phyloP scores from a whole-genome alignment of 2,888 invertebrate species.

The Leptothorax acervorum region DNA sequence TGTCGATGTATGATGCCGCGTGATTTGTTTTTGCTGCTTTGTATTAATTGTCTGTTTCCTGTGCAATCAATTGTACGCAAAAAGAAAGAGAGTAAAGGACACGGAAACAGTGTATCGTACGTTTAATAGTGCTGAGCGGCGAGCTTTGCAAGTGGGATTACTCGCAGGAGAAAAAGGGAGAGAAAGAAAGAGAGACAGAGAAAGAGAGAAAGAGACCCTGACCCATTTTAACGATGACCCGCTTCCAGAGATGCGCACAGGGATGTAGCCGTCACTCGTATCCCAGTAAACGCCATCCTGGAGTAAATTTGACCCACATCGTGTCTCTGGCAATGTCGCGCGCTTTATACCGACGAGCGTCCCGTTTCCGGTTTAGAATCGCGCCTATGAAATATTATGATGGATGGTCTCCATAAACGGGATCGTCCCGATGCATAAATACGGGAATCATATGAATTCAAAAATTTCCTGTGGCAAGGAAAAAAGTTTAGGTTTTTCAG shows the following conservation, averaged over 20 bases:
- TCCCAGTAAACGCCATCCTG: slow-evolving; percentile 74
- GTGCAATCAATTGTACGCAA: not conserved
- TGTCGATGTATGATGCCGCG: not conserved
- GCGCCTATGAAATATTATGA: not conserved
- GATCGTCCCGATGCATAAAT: not conserved
- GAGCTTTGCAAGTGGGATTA: slow-evolving; percentile 62
- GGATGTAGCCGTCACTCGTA: slow-evolving; percentile 61
- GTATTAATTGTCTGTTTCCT: not conserved
- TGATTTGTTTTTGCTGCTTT: not conserved
- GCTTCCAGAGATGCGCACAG: slow-evolving; percentile 70
- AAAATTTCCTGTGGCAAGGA: not conserved
- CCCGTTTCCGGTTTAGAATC: slow-evolving; percentile 2
- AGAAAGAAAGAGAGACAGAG: not conserved
- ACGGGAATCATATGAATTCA: not conserved
- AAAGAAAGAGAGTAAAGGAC: not conserved
- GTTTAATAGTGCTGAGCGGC: slow-evolving; percentile 37
- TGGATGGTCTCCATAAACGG: not conserved
- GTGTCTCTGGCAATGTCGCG: slow-evolving; percentile 71
- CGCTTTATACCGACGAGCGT: slow-evolving; percentile 55
- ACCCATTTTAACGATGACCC: slow-evolving; percentile 81
- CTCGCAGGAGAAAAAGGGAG: slow-evolving; percentile 41
- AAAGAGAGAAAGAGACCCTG: slow-evolving; percentile 73
- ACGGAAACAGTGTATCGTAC: slow-evolving; percentile 17
- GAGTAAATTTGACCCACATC: slow-evolving; percentile 80
- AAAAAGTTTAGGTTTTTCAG: not conserved